phyloP scores from a whole-genome alignment of 2,888 invertebrate species.

The Serrognathus titanus region DNA sequence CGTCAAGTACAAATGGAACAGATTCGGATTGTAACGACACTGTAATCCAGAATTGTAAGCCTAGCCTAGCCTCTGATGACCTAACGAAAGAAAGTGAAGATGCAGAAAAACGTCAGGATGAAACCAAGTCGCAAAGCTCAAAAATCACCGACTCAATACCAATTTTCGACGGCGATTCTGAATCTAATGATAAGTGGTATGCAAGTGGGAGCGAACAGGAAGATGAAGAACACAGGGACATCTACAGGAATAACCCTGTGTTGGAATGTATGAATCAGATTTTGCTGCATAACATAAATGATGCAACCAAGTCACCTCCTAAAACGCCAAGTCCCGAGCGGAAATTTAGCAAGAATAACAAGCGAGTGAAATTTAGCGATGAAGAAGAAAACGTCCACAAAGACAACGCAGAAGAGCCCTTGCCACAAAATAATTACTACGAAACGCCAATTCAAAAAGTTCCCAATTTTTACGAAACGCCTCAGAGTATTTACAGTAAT shows the following conservation, averaged over 20 bases:
- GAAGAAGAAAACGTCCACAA: conserved; percentile 27
- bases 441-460: conserved; percentile 48
- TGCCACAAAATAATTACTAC: conserved; percentile 39
- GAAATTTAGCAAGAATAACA: conserved; percentile 38
- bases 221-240: conserved; percentile 64
- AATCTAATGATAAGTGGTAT: conserved; percentile 74
- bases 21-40: conserved; percentile 22
- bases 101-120: conserved; percentile 1
- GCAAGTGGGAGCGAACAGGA: conserved; percentile 76
- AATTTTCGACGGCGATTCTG: conserved; percentile 47
- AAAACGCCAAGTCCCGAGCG: conserved; percentile 46
- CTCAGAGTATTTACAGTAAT: conserved; percentile 70
- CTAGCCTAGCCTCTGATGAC: neutral
- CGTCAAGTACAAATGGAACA: conserved; percentile 11
- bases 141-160: conserved; percentile 51
- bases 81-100: neutral
- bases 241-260: conserved; percentile 78
- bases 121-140: conserved; percentile 16
- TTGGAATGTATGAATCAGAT: conserved; percentile 85
- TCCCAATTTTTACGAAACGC: conserved; percentile 60
- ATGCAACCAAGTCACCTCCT: conserved; percentile 45
- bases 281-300: conserved; percentile 67
- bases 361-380: conserved; percentile 47
- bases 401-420: conserved; percentile 21
- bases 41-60: conserved; percentile 16